These are phyloP conservation scores for Phenganax subtilis DNA, from an alignment of 92 coral and sea anemone genomes.

Conservation along the genomic window DNA sequence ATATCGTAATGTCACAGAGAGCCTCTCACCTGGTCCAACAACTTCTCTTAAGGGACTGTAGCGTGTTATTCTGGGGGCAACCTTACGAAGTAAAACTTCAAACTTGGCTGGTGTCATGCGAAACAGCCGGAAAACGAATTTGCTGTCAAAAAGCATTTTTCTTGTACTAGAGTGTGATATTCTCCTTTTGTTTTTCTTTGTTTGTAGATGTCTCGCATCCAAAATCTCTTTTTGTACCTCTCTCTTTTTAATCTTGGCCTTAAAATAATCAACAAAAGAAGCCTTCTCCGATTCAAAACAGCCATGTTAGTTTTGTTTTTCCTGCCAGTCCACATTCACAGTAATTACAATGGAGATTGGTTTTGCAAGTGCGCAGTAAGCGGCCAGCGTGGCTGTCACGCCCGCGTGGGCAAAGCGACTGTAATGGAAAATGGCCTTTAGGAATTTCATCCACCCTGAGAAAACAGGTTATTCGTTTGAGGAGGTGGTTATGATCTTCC, in stretches of 20 bases:
- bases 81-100: constrained; percentile 34
- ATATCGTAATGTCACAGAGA: not conserved
- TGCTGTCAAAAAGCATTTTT: constrained; percentile 27
- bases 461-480: constrained; percentile 37
- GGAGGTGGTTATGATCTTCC: constrained; percentile 46
- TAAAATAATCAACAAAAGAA: too few species aligned
- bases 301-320: too few species aligned
- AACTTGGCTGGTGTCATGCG: constrained; percentile 30
- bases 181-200: constrained; percentile 40
- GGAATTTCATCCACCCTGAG: constrained; percentile 35
- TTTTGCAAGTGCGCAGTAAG: too few species aligned
- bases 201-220: constrained; percentile 28
- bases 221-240: constrained; percentile 37
- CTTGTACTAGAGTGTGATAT: constrained; percentile 29
- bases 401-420: too few species aligned
- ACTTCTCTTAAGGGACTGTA: not conserved
- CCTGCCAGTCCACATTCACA: too few species aligned
- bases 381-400: too few species aligned
- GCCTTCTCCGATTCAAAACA: too few species aligned
- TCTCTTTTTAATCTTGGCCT: not conserved
- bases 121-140: constrained; percentile 21
- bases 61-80: constrained; percentile 12
- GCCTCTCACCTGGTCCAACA: not conserved
- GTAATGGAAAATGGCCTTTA: not conserved
- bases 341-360: too few species aligned